A percentile compares a stretch with the other conserved stretches of the same genome.
These are phyloP conservation scores for Noctua comes DNA, from an alignment of 2,888 invertebrate species.

Conservation along the genomic window DNA sequence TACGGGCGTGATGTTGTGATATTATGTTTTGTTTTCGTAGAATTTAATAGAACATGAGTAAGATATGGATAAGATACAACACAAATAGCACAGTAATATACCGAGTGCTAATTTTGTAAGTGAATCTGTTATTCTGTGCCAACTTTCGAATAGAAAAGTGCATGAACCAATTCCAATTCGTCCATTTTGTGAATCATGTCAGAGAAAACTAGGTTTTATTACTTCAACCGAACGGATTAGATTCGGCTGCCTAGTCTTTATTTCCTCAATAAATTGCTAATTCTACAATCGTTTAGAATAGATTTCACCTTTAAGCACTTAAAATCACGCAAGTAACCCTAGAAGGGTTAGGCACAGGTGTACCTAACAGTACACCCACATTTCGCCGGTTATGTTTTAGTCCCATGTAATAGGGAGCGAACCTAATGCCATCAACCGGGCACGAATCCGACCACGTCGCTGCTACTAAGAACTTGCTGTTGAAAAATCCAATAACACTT, in stretches of 20 bases:
- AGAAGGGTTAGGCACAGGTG: background rate
- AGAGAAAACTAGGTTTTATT: background rate
- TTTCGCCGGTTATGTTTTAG: background rate
- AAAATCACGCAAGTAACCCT: background rate
- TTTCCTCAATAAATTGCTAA: background rate
- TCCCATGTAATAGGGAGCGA: background rate
- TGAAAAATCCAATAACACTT: background rate
- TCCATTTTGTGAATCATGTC: slow-evolving; percentile 6
- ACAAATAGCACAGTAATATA: slow-evolving; percentile 11
- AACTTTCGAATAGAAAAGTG: slow-evolving; percentile 32
- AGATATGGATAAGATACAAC: background rate
- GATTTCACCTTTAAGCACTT: background rate
- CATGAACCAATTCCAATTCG: slow-evolving; percentile 27
- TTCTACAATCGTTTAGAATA: background rate
- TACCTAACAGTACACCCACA: background rate
- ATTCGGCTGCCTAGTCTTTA: background rate
- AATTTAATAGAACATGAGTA: background rate
- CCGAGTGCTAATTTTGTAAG: slow-evolving; percentile 34
- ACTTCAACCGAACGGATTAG: background rate
- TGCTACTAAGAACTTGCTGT: background rate
- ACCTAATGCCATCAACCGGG: background rate
- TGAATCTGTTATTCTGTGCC: slow-evolving; percentile 37
- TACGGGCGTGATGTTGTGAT: background rate
- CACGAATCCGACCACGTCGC: background rate
- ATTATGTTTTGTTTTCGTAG: background rate